Conservation (phyloP, 2,113 vertebrate genomes). For the Channa argus region DNA sequence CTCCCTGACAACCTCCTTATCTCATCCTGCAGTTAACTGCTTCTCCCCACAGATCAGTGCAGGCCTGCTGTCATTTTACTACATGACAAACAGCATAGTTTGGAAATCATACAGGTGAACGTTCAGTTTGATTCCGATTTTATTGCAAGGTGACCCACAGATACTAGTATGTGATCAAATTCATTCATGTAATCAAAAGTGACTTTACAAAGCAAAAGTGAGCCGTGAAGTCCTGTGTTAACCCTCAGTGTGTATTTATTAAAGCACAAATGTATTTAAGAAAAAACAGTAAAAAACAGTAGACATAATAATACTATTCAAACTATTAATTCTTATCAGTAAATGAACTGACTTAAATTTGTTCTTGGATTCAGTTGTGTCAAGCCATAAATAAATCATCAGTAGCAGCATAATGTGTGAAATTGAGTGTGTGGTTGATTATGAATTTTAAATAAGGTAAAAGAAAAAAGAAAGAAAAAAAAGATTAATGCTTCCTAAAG, state of each 20-base stretch:
- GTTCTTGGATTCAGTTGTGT: background rate
- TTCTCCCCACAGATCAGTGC: background rate
- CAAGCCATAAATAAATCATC: background rate
- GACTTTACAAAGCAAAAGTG: background rate
- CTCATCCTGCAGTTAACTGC: background rate
- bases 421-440: background rate
- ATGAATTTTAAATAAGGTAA: background rate
- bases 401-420: slow-evolving; percentile 5
- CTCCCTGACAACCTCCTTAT: background rate
- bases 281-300: too few relatives aligned
- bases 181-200: background rate
- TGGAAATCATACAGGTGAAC: background rate
- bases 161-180: too few relatives aligned
- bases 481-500: background rate
- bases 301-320: background rate
- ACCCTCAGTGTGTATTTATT: background rate
- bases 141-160: too few relatives aligned
- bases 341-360: background rate
- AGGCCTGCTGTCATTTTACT: background rate
- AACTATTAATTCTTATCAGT: background rate
- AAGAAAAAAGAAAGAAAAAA: background rate
- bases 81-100: background rate
- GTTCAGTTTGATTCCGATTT: too few relatives aligned
- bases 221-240: background rate
- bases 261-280: background rate